A percentile compares a stretch with the other conserved stretches of the same genome.
These are phyloP conservation scores for Promerops cafer DNA, from an alignment of 2,113 vertebrate species.

Conservation along the genomic window DNA sequence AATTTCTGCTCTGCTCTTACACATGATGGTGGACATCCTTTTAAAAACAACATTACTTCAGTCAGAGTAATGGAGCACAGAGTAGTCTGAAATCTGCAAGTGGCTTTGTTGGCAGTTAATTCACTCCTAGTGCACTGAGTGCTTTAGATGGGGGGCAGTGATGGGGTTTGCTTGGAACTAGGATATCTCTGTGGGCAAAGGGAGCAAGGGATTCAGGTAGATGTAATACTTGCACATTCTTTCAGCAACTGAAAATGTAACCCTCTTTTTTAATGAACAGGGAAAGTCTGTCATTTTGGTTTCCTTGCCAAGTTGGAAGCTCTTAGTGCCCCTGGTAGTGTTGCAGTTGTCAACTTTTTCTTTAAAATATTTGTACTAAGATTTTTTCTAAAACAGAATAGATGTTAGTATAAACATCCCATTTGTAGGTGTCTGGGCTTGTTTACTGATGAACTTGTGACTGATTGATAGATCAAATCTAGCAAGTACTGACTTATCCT, in stretches of 20 bases:
- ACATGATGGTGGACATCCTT: neutral
- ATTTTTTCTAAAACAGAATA: neutral
- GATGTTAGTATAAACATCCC: neutral
- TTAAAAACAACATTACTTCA: neutral
- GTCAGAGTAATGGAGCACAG: neutral
- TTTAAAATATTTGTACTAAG: neutral
- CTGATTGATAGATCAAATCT: neutral
- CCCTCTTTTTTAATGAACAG: neutral
- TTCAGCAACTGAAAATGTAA: neutral
- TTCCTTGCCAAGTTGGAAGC: neutral
- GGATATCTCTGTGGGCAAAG: neutral
- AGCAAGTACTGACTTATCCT: neutral
- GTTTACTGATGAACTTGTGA: neutral
- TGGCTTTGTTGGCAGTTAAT: neutral
- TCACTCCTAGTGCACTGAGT: neutral
- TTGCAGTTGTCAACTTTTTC: neutral
- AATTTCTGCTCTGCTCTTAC: neutral
- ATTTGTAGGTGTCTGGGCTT: neutral
- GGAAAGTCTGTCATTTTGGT: neutral
- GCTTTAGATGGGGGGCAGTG: neutral
- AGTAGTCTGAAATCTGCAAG: neutral
- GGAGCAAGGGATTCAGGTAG: neutral
- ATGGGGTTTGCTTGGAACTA: neutral
- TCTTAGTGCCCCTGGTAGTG: neutral
- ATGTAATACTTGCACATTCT: neutral